Evolutionary conservation across 2,888 invertebrate species (phyloP).

Genomic region (Drosophila aldrichi): DNA sequence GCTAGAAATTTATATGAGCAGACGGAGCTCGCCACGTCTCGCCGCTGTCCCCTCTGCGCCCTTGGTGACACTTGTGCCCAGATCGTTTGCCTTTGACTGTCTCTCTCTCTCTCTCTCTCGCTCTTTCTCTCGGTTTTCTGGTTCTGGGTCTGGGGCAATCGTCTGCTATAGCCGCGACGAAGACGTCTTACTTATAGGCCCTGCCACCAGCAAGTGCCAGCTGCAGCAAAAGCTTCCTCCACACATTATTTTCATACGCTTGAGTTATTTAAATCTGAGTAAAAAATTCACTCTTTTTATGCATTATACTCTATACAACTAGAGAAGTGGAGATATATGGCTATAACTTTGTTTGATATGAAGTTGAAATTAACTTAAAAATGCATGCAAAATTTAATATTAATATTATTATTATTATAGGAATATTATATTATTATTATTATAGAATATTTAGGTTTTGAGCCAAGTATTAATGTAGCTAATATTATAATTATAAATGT

Average conservation of each 20-base stretch:
- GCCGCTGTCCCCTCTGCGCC: background rate
- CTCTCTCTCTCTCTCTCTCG: background rate
- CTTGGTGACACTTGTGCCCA: slow-evolving; percentile 57
- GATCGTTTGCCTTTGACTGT: background rate
- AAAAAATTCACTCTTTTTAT: background rate
- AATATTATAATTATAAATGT: background rate
- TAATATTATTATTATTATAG: too few species aligned
- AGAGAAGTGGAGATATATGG: background rate
- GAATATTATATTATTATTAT: too few species aligned
- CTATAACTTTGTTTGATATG: background rate
- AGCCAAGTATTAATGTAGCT: background rate
- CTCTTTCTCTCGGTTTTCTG: slow-evolving; percentile 3
- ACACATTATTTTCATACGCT: slow-evolving; percentile 17
- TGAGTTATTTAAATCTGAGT: slow-evolving; percentile 27
- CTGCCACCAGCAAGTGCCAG: slow-evolving; percentile 33
- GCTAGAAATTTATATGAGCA: slow-evolving; percentile 74
- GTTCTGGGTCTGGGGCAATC: slow-evolving; percentile 24
- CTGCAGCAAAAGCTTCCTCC: slow-evolving; percentile 32
- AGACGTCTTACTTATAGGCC: slow-evolving; percentile 57
- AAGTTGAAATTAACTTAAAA: background rate
- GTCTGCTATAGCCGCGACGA: slow-evolving; percentile 6
- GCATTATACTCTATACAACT: background rate
- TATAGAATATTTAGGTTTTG: too few species aligned
- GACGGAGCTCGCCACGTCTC: slow-evolving; percentile 11
- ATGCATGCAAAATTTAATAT: too few species aligned